Evolutionary conservation across 2,888 invertebrate genomes (phyloP).

Genomic region (Harpalus rubripes): DNA sequence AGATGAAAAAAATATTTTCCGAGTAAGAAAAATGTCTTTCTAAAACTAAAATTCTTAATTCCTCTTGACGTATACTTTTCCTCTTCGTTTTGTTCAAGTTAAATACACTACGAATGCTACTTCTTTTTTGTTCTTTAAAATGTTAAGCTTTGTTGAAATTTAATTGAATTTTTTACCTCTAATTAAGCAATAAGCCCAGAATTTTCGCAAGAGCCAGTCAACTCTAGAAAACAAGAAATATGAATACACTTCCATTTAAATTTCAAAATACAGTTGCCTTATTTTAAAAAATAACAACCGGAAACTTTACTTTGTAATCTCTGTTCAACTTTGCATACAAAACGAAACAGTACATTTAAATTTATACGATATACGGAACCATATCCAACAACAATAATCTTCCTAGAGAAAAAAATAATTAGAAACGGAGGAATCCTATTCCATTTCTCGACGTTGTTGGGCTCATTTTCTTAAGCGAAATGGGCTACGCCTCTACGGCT

Average conservation of each 20-base stretch:
- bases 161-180: slow-evolving; percentile 37
- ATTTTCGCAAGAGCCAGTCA: background rate
- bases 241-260: slow-evolving; percentile 14
- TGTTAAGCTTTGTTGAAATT: slow-evolving; percentile 29
- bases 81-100: background rate
- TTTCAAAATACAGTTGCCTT: slow-evolving; percentile 11
- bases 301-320: slow-evolving; percentile 21
- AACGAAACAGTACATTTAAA: slow-evolving; percentile 42
- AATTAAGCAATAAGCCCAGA: slow-evolving; percentile 32
- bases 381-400: slow-evolving; percentile 39
- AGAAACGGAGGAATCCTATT: background rate
- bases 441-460: slow-evolving; percentile 9
- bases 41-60: slow-evolving; percentile 6
- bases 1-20: background rate
- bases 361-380: slow-evolving; percentile 9
- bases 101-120: background rate
- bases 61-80: background rate
- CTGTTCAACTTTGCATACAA: slow-evolving; percentile 46
- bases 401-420: slow-evolving; percentile 34
- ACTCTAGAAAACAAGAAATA: slow-evolving; percentile 17
- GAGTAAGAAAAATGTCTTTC: background rate
- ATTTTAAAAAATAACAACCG: slow-evolving; percentile 35
- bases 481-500: background rate
- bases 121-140: background rate
- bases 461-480: slow-evolving; percentile 23